A percentile compares a stretch with the other conserved stretches of the same genome.
Conservation (phyloP, 2,888 invertebrate species). For the Panorpa germanica region DNA sequence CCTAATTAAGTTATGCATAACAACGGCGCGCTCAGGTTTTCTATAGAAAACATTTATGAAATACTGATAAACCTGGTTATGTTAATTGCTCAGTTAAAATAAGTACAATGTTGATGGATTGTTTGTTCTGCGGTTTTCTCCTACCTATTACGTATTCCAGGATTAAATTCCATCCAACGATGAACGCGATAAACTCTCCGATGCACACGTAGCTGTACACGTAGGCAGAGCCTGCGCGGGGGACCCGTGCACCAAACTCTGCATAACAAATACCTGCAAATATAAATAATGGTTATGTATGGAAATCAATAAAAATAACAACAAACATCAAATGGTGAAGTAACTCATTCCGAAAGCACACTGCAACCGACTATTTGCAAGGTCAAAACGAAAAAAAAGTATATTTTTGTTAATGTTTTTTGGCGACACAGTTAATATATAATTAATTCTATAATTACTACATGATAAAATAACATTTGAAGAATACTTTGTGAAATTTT, state of each 20-base stretch:
- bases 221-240: conserved; percentile 82
- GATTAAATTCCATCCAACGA: conserved; percentile 88
- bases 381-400: conserved; percentile 1
- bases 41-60: too few species aligned
- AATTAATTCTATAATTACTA: too few species aligned
- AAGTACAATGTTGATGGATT: too few species aligned
- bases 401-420: too few species aligned
- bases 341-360: conserved; percentile 2
- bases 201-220: conserved; percentile 87
- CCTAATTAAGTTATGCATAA: too few species aligned
- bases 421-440: too few species aligned
- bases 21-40: too few species aligned
- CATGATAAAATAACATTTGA: too few species aligned
- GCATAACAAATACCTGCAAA: conserved; percentile 66
- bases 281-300: conserved; percentile 7
- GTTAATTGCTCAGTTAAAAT: too few species aligned
- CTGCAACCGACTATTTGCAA: conserved; percentile 2
- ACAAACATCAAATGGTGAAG: conserved; percentile 1
- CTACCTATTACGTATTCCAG: conserved; percentile 73
- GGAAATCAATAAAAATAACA: conserved; percentile 3
- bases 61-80: too few species aligned
- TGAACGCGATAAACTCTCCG: conserved; percentile 78
- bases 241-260: conserved; percentile 78
- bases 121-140: too few species aligned
- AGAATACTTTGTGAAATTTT: too few species aligned